A percentile compares a stretch with the other conserved stretches of the same genome.
phyloP scores from a whole-genome alignment of 30 jellyfish, hydroid and myxozoan genomes.

The Aurelia aurita complex sp. Pacific region DNA sequence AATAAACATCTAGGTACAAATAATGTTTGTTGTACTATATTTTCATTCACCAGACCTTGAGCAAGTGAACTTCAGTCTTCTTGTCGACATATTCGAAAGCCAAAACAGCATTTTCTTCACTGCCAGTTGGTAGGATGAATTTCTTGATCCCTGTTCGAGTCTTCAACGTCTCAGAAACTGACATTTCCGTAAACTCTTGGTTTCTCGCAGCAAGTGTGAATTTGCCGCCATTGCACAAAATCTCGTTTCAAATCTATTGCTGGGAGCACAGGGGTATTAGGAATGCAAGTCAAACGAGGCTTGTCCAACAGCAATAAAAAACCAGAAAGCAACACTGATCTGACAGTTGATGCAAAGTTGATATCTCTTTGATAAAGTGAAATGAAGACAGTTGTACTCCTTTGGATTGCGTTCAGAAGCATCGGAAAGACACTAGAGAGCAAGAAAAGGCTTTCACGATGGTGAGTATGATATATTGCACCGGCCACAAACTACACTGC shows the following conservation, averaged over 20 bases:
- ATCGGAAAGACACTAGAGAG: conserved; percentile 48
- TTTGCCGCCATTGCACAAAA: too few species aligned
- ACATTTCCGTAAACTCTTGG: conserved; percentile 23
- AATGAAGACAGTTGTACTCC: conserved; percentile 39
- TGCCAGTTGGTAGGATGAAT: conserved; percentile 65
- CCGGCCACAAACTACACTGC: too few species aligned
- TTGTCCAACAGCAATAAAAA: too few species aligned
- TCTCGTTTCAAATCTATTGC: too few species aligned
- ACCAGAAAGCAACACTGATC: too few species aligned
- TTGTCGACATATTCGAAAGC: conserved; percentile 74
- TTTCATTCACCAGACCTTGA: conserved; percentile 37
- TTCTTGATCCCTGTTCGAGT: conserved; percentile 65
- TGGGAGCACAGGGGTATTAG: too few species aligned
- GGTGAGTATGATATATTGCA: conserved; percentile 1
- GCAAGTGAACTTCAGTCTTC: conserved; percentile 77
- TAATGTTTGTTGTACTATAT: too few species aligned
- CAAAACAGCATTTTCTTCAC: conserved; percentile 63
- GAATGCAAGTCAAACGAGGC: conserved; percentile 22
- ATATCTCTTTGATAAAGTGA: not conserved
- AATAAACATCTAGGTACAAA: too few species aligned
- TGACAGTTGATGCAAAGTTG: too few species aligned
- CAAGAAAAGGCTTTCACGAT: conserved; percentile 39
- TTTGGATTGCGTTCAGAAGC: conserved; percentile 69
- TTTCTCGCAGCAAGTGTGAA: too few species aligned
- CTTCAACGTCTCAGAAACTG: conserved; percentile 61